Conservation (phyloP, 2,888 invertebrate species). For the Drosophila sordidapex region DNA sequence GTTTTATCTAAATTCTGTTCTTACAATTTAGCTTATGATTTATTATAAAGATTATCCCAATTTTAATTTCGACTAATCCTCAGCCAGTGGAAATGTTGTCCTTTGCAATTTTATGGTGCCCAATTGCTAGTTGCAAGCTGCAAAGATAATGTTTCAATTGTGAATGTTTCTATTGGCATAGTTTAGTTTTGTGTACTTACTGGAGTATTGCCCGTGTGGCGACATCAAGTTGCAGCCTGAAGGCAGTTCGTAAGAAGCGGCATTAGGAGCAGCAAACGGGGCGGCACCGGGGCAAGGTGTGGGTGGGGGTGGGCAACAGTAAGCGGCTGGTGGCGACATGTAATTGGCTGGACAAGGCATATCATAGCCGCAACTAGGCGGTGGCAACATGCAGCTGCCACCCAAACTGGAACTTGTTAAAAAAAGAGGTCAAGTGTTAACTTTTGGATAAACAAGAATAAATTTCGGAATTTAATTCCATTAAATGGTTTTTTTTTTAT, state of each 20-base stretch:
- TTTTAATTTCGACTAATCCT: not conserved
- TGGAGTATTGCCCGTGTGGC: slow-evolving; percentile 7
- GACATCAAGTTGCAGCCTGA: not conserved
- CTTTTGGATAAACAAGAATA: not conserved
- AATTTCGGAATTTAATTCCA: not conserved
- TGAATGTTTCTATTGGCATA: not conserved
- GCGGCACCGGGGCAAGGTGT: no score
- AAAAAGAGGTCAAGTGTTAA: not conserved
- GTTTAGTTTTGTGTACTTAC: slow-evolving; percentile 5
- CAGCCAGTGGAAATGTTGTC: not conserved
- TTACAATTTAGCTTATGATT: not conserved
- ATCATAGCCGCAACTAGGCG: slow-evolving; percentile 1
- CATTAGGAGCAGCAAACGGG: not conserved
- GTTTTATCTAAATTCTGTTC: not conserved
- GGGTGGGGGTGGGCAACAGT: not conserved
- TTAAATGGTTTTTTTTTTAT: not conserved
- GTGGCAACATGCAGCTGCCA: slow-evolving; percentile 9
- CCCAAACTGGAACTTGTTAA: not conserved
- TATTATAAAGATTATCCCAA: not conserved
- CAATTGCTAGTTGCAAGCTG: not conserved
- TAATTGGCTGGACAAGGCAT: slow-evolving; percentile 3
- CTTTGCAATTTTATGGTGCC: not conserved
- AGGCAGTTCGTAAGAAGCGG: slow-evolving; percentile 15
- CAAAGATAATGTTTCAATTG: not conserved
- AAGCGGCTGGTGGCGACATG: not conserved